Conservation (phyloP, 2,113 vertebrate genomes). For the Orthonyx spaldingii region DNA sequence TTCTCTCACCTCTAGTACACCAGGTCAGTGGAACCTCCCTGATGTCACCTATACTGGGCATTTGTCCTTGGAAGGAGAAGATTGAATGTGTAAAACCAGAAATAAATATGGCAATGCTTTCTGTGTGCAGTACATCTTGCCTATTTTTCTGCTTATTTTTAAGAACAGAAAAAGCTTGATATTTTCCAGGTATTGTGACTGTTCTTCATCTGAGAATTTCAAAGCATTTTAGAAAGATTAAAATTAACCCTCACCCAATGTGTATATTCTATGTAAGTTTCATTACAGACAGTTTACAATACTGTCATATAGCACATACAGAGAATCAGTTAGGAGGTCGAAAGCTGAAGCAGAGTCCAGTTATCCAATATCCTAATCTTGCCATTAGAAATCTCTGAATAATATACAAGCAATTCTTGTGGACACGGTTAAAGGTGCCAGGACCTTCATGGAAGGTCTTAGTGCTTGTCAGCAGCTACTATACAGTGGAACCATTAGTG, state of each 20-base stretch:
- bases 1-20: not conserved
- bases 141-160: not conserved
- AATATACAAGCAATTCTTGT: not conserved
- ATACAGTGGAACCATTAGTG: not conserved
- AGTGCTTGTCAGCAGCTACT: not conserved
- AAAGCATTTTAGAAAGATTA: slow-evolving; percentile 30
- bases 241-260: slow-evolving; percentile 1
- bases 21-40: not conserved
- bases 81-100: not conserved
- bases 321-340: not conserved
- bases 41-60: not conserved
- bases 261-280: not conserved
- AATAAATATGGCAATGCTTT: not conserved
- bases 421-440: not conserved
- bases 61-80: not conserved
- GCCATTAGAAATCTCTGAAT: not conserved
- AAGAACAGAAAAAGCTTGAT: not conserved
- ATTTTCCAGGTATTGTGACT: slow-evolving; percentile 6
- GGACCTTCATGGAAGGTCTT: not conserved
- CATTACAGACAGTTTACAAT: not conserved
- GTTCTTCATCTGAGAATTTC: not conserved
- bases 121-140: not conserved
- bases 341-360: not conserved
- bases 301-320: not conserved
- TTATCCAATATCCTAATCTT: not conserved